Evolutionary conservation across 2,113 vertebrate genomes (phyloP).

Genomic region (Paedocypris sp.): DNA sequence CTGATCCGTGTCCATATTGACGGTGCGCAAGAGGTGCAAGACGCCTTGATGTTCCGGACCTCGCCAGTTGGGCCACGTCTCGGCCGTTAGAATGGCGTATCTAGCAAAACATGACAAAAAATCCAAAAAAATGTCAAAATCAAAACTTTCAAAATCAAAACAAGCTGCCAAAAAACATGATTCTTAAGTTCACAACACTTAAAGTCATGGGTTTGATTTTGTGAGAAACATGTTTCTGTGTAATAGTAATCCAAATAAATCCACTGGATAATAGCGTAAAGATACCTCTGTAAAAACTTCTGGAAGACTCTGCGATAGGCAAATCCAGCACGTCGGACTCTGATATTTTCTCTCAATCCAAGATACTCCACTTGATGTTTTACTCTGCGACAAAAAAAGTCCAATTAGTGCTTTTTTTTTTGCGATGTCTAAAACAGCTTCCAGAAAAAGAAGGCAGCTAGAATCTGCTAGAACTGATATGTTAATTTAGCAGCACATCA

Average conservation of each 20-base stretch:
- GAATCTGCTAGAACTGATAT: background rate
- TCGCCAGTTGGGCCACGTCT: slow-evolving; percentile 82
- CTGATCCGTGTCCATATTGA: slow-evolving; percentile 92
- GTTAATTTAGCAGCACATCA: slow-evolving; percentile 35
- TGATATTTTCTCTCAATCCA: slow-evolving; percentile 86
- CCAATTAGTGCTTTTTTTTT: background rate
- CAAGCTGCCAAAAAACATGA: too few relatives aligned
- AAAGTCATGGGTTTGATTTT: too few relatives aligned
- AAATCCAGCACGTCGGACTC: slow-evolving; percentile 81
- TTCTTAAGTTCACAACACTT: too few relatives aligned
- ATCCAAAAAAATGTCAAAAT: too few relatives aligned
- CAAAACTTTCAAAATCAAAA: too few relatives aligned
- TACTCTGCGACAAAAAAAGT: slow-evolving; percentile 51
- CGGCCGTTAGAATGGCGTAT: slow-evolving; percentile 82
- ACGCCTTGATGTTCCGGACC: slow-evolving; percentile 82
- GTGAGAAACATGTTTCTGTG: too few relatives aligned
- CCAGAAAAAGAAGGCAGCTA: too few relatives aligned
- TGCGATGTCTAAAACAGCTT: background rate
- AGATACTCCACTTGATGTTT: slow-evolving; percentile 94
- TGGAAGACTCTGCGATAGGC: slow-evolving; percentile 83
- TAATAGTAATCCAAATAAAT: too few relatives aligned
- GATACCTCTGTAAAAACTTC: slow-evolving; percentile 86
- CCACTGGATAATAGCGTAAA: too few relatives aligned
- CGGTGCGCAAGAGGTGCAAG: slow-evolving; percentile 78
- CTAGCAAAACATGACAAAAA: slow-evolving; percentile 56